Percentiles rank a stretch among this genome's conserved stretches.
phyloP scores from a whole-genome alignment of 2,113 vertebrate species.

The Macroglossus sobrinus region DNA sequence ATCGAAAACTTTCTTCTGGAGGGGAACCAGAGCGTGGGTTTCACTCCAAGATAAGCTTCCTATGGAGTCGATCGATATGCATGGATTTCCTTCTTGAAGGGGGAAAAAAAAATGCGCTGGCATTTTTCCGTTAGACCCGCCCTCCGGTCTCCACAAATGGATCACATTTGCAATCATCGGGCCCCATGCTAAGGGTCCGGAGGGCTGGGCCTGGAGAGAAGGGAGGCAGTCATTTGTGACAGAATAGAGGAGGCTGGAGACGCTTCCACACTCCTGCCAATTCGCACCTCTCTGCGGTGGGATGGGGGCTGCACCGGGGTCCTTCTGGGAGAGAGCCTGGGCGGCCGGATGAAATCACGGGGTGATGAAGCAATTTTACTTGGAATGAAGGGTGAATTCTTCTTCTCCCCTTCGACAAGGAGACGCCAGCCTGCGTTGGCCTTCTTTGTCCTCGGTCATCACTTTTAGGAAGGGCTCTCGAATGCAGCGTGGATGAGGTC shows the following conservation, averaged over 20 bases:
- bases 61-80: neutral
- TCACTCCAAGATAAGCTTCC: neutral
- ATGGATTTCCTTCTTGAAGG: neutral
- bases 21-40: neutral
- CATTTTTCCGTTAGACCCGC: neutral
- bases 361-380: slow-evolving; percentile 35
- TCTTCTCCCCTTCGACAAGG: slow-evolving; percentile 20
- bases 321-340: neutral
- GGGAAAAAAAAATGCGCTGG: neutral
- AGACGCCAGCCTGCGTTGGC: neutral
- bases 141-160: neutral
- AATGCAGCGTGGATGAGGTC: neutral
- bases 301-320: neutral
- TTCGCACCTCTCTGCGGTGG: neutral
- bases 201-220: neutral
- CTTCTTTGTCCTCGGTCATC: neutral
- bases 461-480: neutral
- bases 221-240: neutral
- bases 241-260: neutral
- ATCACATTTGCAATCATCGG: neutral
- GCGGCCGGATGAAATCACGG: slow-evolving; percentile 34
- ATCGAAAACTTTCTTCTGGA: neutral
- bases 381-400: neutral
- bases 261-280: neutral
- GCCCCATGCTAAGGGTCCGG: neutral